Evolutionary conservation across 2,888 invertebrate genomes (phyloP).

Genomic region (Cancer borealis): DNA sequence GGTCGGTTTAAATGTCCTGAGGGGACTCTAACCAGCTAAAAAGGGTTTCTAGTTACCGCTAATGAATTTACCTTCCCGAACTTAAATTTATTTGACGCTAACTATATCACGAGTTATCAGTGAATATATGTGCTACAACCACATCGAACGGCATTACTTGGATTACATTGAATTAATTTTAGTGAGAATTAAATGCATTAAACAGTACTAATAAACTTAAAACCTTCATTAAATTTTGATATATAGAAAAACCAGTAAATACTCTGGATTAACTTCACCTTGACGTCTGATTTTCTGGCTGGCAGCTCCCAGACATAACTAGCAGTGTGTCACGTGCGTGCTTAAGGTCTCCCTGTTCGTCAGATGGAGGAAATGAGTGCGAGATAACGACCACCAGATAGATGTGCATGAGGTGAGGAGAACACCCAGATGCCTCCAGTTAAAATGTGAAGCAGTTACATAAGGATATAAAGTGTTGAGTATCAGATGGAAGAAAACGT

Average conservation of each 20-base stretch:
- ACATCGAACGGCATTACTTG: background rate
- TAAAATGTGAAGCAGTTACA: too few relatives aligned
- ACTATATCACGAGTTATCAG: background rate
- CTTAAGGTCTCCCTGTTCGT: background rate
- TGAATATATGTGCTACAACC: background rate
- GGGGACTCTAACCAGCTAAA: background rate
- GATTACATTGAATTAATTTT: background rate
- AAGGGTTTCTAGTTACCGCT: background rate
- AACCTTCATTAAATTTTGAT: background rate
- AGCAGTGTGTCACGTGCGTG: background rate
- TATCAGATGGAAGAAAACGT: background rate
- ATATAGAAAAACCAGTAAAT: background rate
- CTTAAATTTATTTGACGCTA: background rate
- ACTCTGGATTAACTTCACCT: background rate
- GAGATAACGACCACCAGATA: background rate
- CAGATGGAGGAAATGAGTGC: background rate
- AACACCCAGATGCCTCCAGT: too few relatives aligned
- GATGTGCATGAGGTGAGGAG: background rate
- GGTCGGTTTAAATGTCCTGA: background rate
- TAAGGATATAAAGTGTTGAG: background rate
- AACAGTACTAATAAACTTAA: background rate
- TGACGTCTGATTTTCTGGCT: background rate
- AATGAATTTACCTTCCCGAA: constrained; percentile 7
- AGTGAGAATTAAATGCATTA: background rate
- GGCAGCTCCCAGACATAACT: too few relatives aligned